These are phyloP conservation scores for Aplysina aerophoba DNA, from an alignment of 37 sponge, comb jelly and placozoan species.

Conservation along the genomic window DNA sequence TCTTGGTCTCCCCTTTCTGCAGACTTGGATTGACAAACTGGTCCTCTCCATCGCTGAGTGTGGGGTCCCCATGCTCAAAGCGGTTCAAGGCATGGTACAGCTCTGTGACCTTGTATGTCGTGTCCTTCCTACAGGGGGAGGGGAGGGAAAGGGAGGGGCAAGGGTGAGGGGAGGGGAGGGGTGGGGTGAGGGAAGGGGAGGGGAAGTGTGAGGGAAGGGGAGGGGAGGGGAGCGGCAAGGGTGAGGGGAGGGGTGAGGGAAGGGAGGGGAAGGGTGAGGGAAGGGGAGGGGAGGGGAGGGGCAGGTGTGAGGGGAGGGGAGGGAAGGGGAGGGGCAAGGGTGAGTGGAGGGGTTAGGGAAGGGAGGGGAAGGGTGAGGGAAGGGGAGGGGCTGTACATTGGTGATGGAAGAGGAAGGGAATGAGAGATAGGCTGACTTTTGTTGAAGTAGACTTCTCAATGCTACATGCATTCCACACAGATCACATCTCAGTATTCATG, in stretches of 20 bases:
- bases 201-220: too few species aligned
- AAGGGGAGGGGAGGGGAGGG: too few species aligned
- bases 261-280: too few species aligned
- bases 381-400: too few species aligned
- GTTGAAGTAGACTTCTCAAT: too few species aligned
- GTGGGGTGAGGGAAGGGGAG: not conserved
- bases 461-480: too few species aligned
- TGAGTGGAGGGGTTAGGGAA: not conserved
- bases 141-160: not conserved
- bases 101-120: not conserved
- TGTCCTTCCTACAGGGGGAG: not conserved
- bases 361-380: not conserved
- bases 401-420: too few species aligned
- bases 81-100: not conserved
- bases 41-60: not conserved
- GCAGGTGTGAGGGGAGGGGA: too few species aligned
- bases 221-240: too few species aligned
- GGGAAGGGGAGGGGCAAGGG: not conserved
- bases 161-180: not conserved
- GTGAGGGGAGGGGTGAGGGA: too few species aligned
- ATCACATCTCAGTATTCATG: too few species aligned
- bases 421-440: too few species aligned
- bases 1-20: conserved; percentile 3
- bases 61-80: conserved; percentile 16
- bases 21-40: conserved; percentile 14